A percentile compares a stretch with the other conserved stretches of the same genome.
Conservation (phyloP, 2,888 invertebrate genomes). For the Eledona agricola region DNA sequence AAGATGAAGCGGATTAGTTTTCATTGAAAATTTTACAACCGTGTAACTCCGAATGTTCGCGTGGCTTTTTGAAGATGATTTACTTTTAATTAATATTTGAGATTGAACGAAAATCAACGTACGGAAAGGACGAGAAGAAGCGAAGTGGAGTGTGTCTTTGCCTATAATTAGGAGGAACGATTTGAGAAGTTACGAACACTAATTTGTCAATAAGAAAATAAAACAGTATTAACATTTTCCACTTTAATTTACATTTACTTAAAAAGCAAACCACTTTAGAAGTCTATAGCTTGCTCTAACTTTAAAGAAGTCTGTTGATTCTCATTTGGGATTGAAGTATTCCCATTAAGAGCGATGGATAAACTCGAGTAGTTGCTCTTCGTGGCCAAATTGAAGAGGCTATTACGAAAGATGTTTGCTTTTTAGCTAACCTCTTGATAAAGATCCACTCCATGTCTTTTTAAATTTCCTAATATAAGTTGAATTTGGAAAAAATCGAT, state of each 20-base stretch:
- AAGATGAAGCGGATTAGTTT: constrained; percentile 46
- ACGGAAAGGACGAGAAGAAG: no score
- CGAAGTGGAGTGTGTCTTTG: no score
- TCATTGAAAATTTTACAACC: constrained; percentile 41
- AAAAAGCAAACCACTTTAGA: constrained; percentile 36
- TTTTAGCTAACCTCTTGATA: constrained; percentile 36
- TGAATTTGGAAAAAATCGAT: no score
- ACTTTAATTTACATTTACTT: constrained; percentile 37
- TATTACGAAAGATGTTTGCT: constrained; percentile 38
- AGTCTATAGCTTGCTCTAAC: constrained; percentile 35
- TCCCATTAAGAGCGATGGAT: constrained; percentile 39
- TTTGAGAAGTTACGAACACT: constrained; percentile 24
- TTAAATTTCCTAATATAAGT: constrained; percentile 19
- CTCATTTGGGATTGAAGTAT: constrained; percentile 39
- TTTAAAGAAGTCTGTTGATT: constrained; percentile 40
- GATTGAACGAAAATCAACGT: no score
- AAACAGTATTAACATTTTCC: constrained; percentile 37
- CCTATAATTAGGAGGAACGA: constrained; percentile 19
- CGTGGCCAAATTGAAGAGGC: constrained; percentile 39
- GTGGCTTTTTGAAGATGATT: no score
- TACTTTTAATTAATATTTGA: no score
- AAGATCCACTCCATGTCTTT: constrained; percentile 25
- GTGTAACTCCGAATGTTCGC: constrained; percentile 40
- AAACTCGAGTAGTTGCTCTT: constrained; percentile 38
- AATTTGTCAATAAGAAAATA: constrained; percentile 34